Conservation (phyloP, 2,113 vertebrate genomes). For the Oreotrochilus melanogaster region DNA sequence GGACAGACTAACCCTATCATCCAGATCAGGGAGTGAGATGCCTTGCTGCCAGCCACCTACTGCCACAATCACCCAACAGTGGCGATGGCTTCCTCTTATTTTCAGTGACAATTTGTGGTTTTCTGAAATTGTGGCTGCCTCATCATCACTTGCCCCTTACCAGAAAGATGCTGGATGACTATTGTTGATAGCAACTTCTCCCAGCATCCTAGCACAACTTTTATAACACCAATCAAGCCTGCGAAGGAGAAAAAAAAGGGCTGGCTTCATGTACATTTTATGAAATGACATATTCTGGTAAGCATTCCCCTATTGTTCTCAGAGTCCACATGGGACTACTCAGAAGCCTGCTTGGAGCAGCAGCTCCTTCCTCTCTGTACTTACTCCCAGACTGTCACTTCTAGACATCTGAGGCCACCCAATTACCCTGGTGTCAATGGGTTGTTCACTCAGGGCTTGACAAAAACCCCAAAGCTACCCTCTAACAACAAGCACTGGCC, state of each 20-base stretch:
- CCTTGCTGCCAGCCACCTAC: fast-evolving
- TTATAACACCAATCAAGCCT: not conserved
- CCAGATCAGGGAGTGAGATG: not conserved
- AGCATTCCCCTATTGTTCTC: not conserved
- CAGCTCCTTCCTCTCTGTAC: not conserved
- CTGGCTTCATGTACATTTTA: not conserved
- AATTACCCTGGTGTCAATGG: not conserved
- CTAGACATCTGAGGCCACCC: not conserved
- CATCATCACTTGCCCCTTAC: not conserved
- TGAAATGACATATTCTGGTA: not conserved
- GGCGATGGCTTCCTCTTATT: not conserved
- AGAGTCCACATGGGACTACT: fast-evolving
- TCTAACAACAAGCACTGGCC: not conserved
- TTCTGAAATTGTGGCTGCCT: not conserved
- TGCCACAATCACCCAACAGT: not conserved
- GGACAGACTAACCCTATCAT: not conserved
- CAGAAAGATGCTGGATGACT: not conserved
- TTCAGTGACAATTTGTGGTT: not conserved
- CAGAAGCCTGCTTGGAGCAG: not conserved
- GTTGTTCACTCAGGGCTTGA: not conserved
- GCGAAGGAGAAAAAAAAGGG: not conserved
- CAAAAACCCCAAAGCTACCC: not conserved
- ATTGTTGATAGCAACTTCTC: not conserved
- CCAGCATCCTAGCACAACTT: not conserved
- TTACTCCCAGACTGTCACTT: not conserved